Conservation (phyloP, 2,888 invertebrate genomes). For the Halocaridina rubra region DNA sequence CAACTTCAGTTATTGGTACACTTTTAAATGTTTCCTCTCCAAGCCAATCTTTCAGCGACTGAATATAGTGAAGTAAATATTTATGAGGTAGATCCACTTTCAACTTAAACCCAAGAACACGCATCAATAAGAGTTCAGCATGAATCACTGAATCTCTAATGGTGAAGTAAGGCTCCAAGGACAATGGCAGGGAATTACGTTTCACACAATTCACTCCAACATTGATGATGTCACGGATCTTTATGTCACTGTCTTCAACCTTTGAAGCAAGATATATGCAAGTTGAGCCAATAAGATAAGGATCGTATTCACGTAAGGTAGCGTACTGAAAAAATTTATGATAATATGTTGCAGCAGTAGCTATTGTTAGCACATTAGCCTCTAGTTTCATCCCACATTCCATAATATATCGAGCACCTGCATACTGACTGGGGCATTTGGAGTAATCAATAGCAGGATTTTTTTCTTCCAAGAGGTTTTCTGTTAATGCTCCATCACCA, state of each 20-base stretch:
- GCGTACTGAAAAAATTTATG: conserved; percentile 90
- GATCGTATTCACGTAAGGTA: conserved; percentile 82
- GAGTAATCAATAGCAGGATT: conserved; percentile 53
- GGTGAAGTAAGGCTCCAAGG: conserved; percentile 91
- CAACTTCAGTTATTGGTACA: conserved; percentile 34
- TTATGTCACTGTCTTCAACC: conserved; percentile 89
- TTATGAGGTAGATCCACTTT: conserved; percentile 82
- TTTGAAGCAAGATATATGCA: conserved; percentile 93
- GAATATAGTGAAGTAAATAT: conserved; percentile 53
- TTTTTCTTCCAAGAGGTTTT: background rate
- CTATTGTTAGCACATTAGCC: conserved; percentile 85
- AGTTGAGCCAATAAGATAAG: conserved; percentile 75
- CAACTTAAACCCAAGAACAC: conserved; percentile 83
- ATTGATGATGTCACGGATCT: conserved; percentile 92
- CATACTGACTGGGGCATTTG: conserved; percentile 37
- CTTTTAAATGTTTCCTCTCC: conserved; percentile 23
- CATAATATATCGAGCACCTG: conserved; percentile 49
- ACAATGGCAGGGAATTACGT: conserved; percentile 81
- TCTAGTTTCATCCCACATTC: conserved; percentile 76
- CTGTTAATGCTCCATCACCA: background rate
- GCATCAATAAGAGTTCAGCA: conserved; percentile 87
- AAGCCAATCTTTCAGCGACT: conserved; percentile 59
- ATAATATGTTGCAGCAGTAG: conserved; percentile 86
- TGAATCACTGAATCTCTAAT: conserved; percentile 92
- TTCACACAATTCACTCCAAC: conserved; percentile 89